These are phyloP conservation scores for Sapayoa aenigma DNA, from an alignment of 2,113 vertebrate genomes.

Conservation along the genomic window DNA sequence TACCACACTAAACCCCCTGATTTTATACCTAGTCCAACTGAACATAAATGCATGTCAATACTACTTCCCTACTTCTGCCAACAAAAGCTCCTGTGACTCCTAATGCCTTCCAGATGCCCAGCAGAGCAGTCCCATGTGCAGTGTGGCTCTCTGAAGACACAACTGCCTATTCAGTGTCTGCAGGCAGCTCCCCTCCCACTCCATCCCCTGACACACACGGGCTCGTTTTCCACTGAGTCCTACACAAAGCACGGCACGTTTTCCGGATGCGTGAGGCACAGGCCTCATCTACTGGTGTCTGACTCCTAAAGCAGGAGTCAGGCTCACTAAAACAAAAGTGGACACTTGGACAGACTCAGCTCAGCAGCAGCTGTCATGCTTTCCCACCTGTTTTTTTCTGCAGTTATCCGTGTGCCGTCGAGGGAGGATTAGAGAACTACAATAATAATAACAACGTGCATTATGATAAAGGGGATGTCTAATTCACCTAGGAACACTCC, in stretches of 20 bases:
- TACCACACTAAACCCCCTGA: not conserved
- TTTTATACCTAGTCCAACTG: not conserved
- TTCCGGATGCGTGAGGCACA: not conserved
- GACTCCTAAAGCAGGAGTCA: not conserved
- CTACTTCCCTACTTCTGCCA: not conserved
- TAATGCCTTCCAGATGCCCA: not conserved
- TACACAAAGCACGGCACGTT: not conserved
- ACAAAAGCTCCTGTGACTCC: not conserved
- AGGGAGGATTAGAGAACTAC: not conserved
- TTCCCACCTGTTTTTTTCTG: not conserved
- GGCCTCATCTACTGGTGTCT: not conserved
- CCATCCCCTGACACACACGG: not conserved
- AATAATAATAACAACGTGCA: not conserved
- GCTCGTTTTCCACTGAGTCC: not conserved
- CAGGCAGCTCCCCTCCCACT: conserved; percentile 13
- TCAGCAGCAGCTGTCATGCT: not conserved
- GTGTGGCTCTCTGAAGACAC: not conserved
- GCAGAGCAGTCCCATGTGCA: not conserved
- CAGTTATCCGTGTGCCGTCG: not conserved
- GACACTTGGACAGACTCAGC: not conserved
- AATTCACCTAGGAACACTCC: not conserved
- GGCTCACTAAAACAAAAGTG: not conserved
- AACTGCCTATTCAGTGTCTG: not conserved
- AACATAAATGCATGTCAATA: not conserved
- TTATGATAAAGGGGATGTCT: not conserved